Evolutionary conservation across 2,888 invertebrate genomes (phyloP).

Genomic region (Xanthorhoe designata): DNA sequence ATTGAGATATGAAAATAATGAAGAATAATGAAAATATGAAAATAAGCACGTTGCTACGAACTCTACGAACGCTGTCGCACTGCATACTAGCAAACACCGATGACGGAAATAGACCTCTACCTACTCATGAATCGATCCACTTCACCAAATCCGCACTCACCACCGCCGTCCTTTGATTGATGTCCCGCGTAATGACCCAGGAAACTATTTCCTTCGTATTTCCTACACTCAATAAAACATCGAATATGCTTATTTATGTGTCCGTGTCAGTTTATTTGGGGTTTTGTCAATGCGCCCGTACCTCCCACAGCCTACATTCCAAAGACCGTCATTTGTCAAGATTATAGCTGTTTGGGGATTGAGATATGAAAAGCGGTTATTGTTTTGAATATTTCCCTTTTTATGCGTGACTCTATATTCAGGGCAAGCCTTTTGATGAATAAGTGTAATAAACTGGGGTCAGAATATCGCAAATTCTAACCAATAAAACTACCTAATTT

Average conservation of each 20-base stretch:
- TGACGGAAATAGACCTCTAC: conserved; percentile 47
- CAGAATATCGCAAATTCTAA: conserved; percentile 27
- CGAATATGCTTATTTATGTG: conserved; percentile 83
- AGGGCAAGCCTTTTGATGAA: conserved; percentile 43
- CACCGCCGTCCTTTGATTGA: conserved; percentile 77
- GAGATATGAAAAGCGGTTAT: conserved; percentile 82
- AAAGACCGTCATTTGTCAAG: conserved; percentile 84
- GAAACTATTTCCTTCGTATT: conserved; percentile 84
- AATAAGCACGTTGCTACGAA: too few species aligned
- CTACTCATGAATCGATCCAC: conserved; percentile 55
- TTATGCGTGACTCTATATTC: conserved; percentile 54
- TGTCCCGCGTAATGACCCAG: conserved; percentile 80
- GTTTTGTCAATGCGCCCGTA: conserved; percentile 76
- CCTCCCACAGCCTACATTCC: conserved; percentile 75
- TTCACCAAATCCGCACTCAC: conserved; percentile 59
- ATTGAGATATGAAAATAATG: conserved; percentile 82
- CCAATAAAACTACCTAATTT: conserved; percentile 1
- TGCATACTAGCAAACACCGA: conserved; percentile 27
- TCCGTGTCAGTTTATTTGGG: conserved; percentile 79
- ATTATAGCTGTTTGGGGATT: conserved; percentile 80
- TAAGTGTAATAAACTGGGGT: conserved; percentile 24
- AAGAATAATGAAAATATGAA: too few species aligned
- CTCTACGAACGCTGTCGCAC: conserved; percentile 21
- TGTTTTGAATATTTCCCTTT: conserved; percentile 79
- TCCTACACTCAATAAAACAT: conserved; percentile 84